Evolutionary conservation across 2,888 invertebrate species (phyloP).

Genomic region (Lomographa bimaculata): DNA sequence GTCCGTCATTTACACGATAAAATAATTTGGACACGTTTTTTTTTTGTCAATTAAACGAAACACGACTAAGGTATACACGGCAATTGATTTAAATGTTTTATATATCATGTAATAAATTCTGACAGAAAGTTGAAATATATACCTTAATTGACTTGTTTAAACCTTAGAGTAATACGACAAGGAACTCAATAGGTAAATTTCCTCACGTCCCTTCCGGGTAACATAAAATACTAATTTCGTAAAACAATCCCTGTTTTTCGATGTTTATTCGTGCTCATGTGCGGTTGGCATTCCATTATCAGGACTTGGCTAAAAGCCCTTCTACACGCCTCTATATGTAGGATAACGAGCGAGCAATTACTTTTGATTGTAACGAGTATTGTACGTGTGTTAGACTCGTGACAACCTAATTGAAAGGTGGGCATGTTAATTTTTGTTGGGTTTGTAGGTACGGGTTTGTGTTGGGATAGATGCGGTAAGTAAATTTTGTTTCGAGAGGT

Average conservation of each 20-base stretch:
- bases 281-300: constrained; percentile 22
- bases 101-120: no score
- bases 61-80: no score
- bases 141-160: no score
- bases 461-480: neutral
- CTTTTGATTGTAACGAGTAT: constrained; percentile 23
- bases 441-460: neutral
- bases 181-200: constrained; percentile 2
- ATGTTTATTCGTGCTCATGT: constrained; percentile 15
- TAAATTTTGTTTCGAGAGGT: no score
- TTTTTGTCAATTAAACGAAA: no score
- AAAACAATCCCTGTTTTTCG: constrained; percentile 18
- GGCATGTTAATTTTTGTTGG: constrained; percentile 13
- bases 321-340: constrained; percentile 12
- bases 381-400: constrained; percentile 16
- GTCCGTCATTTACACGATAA: no score
- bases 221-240: constrained; percentile 15
- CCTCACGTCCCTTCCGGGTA: constrained; percentile 3
- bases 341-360: constrained; percentile 22
- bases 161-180: no score
- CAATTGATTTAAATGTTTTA: no score
- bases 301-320: constrained; percentile 13
- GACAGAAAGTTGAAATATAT: no score
- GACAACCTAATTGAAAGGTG: constrained; percentile 18
- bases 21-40: no score